Percentiles rank a stretch among this genome's conserved stretches.
These are phyloP conservation scores for Nematostella vectensis DNA, from an alignment of 92 coral and sea anemone species.

Conservation along the genomic window DNA sequence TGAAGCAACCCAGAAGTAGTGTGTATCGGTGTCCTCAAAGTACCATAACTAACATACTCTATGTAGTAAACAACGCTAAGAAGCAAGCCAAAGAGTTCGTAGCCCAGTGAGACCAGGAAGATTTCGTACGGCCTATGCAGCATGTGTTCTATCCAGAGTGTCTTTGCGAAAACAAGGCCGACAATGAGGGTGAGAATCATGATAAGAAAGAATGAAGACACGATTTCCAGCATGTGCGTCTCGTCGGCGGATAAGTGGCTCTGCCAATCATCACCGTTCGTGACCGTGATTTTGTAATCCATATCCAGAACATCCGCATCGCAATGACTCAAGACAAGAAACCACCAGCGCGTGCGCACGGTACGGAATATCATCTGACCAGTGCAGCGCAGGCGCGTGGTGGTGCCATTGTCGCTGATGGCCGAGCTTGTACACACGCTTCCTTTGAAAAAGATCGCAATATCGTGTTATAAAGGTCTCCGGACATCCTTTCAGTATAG, in stretches of 20 bases:
- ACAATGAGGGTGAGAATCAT: slow-evolving; percentile 12
- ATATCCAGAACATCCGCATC: slow-evolving; percentile 31
- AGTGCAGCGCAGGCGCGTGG: slow-evolving; percentile 38
- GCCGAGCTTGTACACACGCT: no score
- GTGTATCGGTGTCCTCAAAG: slow-evolving; percentile 8
- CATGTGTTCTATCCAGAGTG: slow-evolving; percentile 16
- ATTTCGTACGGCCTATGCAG: slow-evolving; percentile 47
- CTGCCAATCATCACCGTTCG: slow-evolving; percentile 64
- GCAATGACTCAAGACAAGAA: slow-evolving; percentile 55
- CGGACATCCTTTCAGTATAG: no score
- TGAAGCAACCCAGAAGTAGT: slow-evolving; percentile 25
- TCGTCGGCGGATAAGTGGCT: slow-evolving; percentile 44
- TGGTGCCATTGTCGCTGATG: slow-evolving; percentile 4
- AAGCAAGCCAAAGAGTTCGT: slow-evolving; percentile 28
- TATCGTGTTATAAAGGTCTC: no score
- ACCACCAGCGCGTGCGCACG: slow-evolving; percentile 49
- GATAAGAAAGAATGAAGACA: slow-evolving; percentile 12
- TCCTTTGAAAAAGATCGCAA: no score
- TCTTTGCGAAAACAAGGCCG: slow-evolving; percentile 15
- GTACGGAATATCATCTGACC: slow-evolving; percentile 37
- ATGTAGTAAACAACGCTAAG: slow-evolving; percentile 24
- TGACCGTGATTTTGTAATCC: slow-evolving; percentile 35
- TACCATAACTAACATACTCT: slow-evolving; percentile 16
- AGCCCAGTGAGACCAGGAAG: slow-evolving; percentile 33
- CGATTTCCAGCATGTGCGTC: slow-evolving; percentile 20